Evolutionary conservation across 1,140 invertebrate genomes (phyloP).

Genomic region (Pseudomyrmex pallidus): DNA sequence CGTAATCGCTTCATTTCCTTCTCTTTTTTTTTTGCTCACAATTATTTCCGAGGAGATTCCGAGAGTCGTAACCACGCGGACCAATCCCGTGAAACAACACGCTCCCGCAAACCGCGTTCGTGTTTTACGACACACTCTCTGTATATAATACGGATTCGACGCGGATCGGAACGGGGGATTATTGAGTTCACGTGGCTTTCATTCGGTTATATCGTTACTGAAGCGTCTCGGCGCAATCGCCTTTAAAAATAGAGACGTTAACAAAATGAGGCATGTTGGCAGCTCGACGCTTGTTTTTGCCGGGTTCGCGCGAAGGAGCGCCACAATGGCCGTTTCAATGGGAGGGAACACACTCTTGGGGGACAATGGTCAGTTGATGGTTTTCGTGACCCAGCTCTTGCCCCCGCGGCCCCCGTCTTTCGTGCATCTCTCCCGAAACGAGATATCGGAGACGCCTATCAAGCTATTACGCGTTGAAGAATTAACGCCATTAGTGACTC

Average conservation of each 20-base stretch:
- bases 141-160: slow-evolving; percentile 48
- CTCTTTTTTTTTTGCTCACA: not conserved
- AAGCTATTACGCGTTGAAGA: slow-evolving; percentile 75
- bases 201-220: slow-evolving; percentile 41
- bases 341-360: slow-evolving; percentile 2
- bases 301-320: slow-evolving; percentile 14
- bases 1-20: not conserved
- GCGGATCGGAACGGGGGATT: slow-evolving; percentile 48
- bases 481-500: slow-evolving; percentile 78
- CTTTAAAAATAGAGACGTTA: slow-evolving; percentile 57
- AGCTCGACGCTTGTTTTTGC: slow-evolving; percentile 55
- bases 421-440: slow-evolving; percentile 58
- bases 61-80: slow-evolving; percentile 25
- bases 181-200: slow-evolving; percentile 47
- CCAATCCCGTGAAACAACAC: slow-evolving; percentile 19
- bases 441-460: slow-evolving; percentile 69
- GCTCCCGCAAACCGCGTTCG: slow-evolving; percentile 19
- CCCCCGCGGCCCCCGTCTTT: slow-evolving; percentile 2
- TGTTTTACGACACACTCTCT: slow-evolving; percentile 40
- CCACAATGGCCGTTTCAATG: slow-evolving; percentile 51
- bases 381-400: slow-evolving; percentile 51
- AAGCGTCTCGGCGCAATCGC: slow-evolving; percentile 32
- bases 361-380: slow-evolving; percentile 65
- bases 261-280: slow-evolving; percentile 53
- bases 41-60: slow-evolving; percentile 17